A percentile compares a stretch with the other conserved stretches of the same genome.
Evolutionary conservation across 1,140 invertebrate genomes (phyloP).

Genomic region (Eulimnadia texana): DNA sequence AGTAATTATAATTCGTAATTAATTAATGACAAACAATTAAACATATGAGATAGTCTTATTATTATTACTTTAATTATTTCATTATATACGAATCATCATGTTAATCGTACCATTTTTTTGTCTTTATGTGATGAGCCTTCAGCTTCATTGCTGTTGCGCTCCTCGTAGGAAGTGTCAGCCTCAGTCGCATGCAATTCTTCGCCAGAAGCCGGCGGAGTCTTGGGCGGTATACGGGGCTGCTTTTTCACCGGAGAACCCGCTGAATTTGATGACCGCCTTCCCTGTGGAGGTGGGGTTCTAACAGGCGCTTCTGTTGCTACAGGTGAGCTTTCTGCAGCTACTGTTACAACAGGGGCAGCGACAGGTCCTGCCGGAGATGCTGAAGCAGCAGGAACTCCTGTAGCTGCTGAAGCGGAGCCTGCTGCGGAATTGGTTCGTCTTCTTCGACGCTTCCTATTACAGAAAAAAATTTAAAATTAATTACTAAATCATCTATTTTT

Average conservation of each 20-base stretch:
- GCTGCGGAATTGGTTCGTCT: conserved; percentile 7
- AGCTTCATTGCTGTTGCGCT: neutral
- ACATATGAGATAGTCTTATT: too few species aligned
- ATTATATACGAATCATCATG: too few species aligned
- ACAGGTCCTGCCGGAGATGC: neutral
- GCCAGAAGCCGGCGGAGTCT: too few species aligned
- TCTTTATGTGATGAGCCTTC: neutral
- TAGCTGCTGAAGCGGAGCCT: neutral
- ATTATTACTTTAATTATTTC: too few species aligned
- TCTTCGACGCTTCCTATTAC: conserved; percentile 4
- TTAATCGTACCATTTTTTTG: conserved; percentile 2
- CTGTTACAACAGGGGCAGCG: neutral
- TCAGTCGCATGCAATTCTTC: neutral
- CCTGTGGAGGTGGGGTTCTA: neutral
- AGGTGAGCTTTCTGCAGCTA: neutral
- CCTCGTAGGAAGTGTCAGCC: neutral
- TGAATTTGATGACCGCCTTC: neutral
- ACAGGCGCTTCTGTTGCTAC: neutral
- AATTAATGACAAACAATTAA: too few species aligned
- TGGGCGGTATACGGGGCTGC: neutral
- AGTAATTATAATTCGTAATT: too few species aligned
- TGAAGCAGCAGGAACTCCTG: neutral
- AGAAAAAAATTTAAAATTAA: neutral
- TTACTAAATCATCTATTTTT: neutral
- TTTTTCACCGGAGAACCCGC: neutral